Conservation (phyloP, 2,113 vertebrate species). For the Pseudorectes ferrugineus region DNA sequence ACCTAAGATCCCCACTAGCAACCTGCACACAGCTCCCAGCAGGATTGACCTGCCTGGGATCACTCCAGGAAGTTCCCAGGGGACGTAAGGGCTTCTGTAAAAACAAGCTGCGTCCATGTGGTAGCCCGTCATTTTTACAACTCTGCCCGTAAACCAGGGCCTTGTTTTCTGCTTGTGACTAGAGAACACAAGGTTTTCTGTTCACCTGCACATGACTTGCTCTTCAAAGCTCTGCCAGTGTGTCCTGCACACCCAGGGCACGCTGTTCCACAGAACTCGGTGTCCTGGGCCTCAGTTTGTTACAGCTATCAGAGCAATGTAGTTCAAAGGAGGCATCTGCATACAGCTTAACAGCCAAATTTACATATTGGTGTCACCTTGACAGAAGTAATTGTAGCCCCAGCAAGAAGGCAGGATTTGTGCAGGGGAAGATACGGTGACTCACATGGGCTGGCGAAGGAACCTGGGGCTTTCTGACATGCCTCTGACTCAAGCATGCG, state of each 20-base stretch:
- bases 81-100: rapidly evolving
- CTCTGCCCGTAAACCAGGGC: neutral
- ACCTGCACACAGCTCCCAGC: neutral
- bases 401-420: neutral
- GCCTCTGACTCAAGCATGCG: neutral
- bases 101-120: neutral
- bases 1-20: neutral
- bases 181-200: neutral
- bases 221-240: neutral
- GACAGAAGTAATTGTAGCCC: neutral
- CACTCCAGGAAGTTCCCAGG: neutral
- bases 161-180: neutral
- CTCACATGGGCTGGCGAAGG: neutral
- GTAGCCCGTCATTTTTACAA: neutral
- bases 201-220: neutral
- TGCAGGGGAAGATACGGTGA: neutral
- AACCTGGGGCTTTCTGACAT: neutral
- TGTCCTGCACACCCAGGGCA: neutral
- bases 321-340: neutral
- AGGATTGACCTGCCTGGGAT: neutral
- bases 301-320: neutral
- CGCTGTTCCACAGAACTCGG: rapidly evolving
- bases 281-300: neutral
- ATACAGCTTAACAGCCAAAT: neutral
- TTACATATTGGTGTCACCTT: neutral